Percentiles rank a stretch among this genome's conserved stretches.
Evolutionary conservation across 2,113 vertebrate genomes (phyloP).

Genomic region (Tupaia chinensis): DNA sequence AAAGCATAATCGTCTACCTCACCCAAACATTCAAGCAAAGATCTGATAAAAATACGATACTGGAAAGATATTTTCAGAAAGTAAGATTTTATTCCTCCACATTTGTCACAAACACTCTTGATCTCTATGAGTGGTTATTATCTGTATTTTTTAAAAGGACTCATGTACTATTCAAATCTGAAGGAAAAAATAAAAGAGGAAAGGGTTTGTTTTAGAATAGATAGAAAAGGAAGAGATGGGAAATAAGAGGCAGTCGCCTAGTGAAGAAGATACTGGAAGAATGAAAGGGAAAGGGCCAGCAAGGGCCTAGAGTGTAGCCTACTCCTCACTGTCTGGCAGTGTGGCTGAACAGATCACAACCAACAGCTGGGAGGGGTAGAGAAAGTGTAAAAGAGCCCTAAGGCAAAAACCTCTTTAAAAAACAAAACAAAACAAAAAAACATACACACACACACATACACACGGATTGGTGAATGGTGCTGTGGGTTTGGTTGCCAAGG

Average conservation of each 20-base stretch:
- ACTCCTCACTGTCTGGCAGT: neutral
- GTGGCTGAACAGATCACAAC: neutral
- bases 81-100: neutral
- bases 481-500: neutral
- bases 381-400: neutral
- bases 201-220: neutral
- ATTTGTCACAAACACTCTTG: conserved; percentile 21
- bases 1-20: no score
- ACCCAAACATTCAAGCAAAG: neutral
- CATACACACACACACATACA: no score
- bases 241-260: neutral
- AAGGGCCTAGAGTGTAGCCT: neutral
- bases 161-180: neutral
- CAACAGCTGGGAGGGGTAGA: neutral
- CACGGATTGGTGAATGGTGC: neutral
- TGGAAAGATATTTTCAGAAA: neutral
- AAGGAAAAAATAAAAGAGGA: neutral
- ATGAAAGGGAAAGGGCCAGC: neutral
- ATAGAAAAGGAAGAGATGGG: neutral
- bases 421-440: no score
- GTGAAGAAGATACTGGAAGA: neutral
- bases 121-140: neutral
- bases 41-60: neutral
- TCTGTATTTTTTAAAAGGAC: neutral
- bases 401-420: no score